Evolutionary conservation across 2,797 vertebrate genomes (phyloP).

Genomic region (Acanthurus lineatus): DNA sequence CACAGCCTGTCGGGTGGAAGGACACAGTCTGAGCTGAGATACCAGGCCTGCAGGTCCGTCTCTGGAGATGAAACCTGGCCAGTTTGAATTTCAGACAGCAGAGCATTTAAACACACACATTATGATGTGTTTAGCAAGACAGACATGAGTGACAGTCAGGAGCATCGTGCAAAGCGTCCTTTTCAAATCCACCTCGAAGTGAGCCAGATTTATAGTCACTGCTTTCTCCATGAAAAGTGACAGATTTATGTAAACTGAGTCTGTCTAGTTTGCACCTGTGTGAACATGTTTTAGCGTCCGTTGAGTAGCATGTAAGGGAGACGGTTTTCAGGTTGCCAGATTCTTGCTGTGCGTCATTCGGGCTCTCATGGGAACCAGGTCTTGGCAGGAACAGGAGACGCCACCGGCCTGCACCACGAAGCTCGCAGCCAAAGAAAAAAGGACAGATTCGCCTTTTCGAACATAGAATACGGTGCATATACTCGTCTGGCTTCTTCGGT

Average conservation of each 20-base stretch:
- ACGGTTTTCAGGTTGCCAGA: neutral
- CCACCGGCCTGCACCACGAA: neutral
- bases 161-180: no score
- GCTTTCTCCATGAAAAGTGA: no score
- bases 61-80: no score
- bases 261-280: no score
- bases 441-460: conserved; percentile 19
- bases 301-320: neutral
- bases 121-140: no score
- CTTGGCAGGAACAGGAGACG: conserved; percentile 26
- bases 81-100: neutral
- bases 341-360: conserved; percentile 30
- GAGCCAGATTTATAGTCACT: no score
- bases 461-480: neutral
- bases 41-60: neutral
- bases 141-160: no score
- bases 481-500: neutral
- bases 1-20: conserved; percentile 25
- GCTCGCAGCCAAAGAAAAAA: conserved; percentile 8
- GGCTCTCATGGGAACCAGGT: conserved; percentile 8
- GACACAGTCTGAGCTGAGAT: conserved; percentile 1
- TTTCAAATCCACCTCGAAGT: no score
- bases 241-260: no score
- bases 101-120: neutral
- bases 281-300: neutral